Percentiles rank a stretch among this genome's conserved stretches.
Conservation (phyloP, 2,113 vertebrate species). For the Abramis brama region DNA sequence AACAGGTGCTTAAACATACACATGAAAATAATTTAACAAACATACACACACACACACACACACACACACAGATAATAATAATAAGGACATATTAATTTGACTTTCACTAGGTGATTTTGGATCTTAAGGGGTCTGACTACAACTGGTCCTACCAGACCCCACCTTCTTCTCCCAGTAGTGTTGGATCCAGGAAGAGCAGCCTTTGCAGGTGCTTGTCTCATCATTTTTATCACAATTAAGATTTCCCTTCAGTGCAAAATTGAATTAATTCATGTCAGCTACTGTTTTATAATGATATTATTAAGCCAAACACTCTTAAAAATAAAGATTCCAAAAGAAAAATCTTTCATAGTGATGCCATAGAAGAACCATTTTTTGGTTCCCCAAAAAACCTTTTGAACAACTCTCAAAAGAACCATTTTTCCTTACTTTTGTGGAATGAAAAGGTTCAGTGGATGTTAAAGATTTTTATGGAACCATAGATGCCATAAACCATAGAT, state of each 20-base stretch:
- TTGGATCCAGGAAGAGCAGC: constrained; percentile 94
- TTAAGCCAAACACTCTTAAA: neutral
- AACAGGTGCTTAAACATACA: constrained; percentile 81
- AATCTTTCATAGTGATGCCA: too few relatives aligned
- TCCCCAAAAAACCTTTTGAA: too few relatives aligned
- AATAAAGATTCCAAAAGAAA: too few relatives aligned
- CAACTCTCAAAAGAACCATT: too few relatives aligned
- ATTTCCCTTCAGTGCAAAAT: neutral
- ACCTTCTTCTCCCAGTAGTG: constrained; percentile 92
- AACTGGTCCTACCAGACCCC: constrained; percentile 99
- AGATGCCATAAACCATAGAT: neutral
- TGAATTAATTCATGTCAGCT: too few relatives aligned
- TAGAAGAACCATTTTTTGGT: too few relatives aligned
- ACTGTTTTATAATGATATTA: neutral
- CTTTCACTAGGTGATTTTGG: constrained; percentile 88
- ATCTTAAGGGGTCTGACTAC: constrained; percentile 96
- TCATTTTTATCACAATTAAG: neutral
- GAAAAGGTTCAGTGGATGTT: neutral
- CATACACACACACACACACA: neutral
- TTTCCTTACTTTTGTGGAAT: neutral
- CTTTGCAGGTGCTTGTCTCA: constrained; percentile 87
- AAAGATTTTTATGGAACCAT: neutral
- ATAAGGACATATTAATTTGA: neutral
- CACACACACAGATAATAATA: neutral
- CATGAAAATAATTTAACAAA: neutral